Evolutionary conservation across 2,797 vertebrate genomes (phyloP).

Genomic region (Graptemys geographica): DNA sequence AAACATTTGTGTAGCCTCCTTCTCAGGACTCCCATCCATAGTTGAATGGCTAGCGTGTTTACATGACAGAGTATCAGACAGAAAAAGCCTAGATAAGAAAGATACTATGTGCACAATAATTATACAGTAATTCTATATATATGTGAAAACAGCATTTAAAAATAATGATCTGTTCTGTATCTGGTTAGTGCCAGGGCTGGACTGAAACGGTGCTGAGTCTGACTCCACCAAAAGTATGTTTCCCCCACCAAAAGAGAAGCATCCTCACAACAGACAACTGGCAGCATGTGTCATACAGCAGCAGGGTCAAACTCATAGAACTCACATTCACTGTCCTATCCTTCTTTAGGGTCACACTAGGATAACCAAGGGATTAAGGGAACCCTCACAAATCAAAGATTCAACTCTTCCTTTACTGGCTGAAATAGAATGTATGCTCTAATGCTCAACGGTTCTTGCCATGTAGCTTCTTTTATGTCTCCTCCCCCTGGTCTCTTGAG

Average conservation of each 20-base stretch:
- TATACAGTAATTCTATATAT: not conserved
- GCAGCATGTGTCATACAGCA: not conserved
- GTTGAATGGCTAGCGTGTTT: not conserved
- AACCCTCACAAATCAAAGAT: not conserved
- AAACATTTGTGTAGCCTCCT: not conserved
- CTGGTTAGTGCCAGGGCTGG: not conserved
- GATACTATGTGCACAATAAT: not conserved
- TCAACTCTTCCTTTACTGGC: not conserved
- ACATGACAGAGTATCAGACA: not conserved
- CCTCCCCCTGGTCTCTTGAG: not conserved
- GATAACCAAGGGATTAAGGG: not conserved
- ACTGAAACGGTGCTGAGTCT: not conserved
- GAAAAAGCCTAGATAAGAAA: not conserved
- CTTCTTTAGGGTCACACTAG: not conserved
- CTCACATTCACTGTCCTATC: not conserved
- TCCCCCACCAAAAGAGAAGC: not conserved
- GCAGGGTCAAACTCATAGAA: not conserved
- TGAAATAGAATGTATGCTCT: not conserved
- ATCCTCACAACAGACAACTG: not conserved
- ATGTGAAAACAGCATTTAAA: not conserved
- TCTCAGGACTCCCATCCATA: not conserved
- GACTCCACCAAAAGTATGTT: not conserved
- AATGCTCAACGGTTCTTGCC: not conserved
- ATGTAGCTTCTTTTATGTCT: not conserved
- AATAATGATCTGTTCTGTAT: accelerated